A percentile compares a stretch with the other conserved stretches of the same genome.
Evolutionary conservation across 1,140 invertebrate species (phyloP).

Genomic region (Belonocnema kinseyi): DNA sequence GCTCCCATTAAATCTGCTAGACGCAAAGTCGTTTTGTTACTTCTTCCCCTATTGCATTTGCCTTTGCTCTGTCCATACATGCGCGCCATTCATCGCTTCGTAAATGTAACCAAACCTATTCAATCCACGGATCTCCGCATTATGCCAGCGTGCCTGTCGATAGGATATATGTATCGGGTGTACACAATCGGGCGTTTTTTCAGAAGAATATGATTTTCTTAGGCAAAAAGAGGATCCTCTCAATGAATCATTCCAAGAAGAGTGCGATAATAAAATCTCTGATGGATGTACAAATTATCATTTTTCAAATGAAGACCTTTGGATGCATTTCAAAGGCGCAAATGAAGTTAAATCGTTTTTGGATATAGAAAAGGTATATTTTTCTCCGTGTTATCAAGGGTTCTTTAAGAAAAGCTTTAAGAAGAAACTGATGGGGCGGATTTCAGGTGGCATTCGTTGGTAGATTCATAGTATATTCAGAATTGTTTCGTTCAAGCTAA

Average conservation of each 20-base stretch:
- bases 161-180: slow-evolving; percentile 24
- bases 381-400: no score
- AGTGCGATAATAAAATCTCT: slow-evolving; percentile 3
- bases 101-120: slow-evolving; percentile 60
- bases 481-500: no score
- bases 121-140: slow-evolving; percentile 56
- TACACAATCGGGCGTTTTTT: slow-evolving; percentile 21
- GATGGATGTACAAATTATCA: slow-evolving; percentile 25
- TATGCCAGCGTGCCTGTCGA: slow-evolving; percentile 37
- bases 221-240: slow-evolving; percentile 5
- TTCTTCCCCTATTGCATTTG: slow-evolving; percentile 56
- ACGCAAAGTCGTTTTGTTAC: slow-evolving; percentile 70
- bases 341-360: slow-evolving; percentile 4
- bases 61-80: slow-evolving; percentile 53
- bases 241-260: slow-evolving; percentile 17
- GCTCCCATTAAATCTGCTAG: slow-evolving; percentile 63
- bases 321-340: not conserved
- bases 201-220: slow-evolving; percentile 8
- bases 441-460: not conserved
- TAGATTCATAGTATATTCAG: not conserved
- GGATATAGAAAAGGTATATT: not conserved
- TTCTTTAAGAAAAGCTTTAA: not conserved
- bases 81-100: slow-evolving; percentile 56
- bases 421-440: not conserved
- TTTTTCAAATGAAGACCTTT: slow-evolving; percentile 26